phyloP scores from a whole-genome alignment of 2,888 invertebrate species.

The Atrina japonica region DNA sequence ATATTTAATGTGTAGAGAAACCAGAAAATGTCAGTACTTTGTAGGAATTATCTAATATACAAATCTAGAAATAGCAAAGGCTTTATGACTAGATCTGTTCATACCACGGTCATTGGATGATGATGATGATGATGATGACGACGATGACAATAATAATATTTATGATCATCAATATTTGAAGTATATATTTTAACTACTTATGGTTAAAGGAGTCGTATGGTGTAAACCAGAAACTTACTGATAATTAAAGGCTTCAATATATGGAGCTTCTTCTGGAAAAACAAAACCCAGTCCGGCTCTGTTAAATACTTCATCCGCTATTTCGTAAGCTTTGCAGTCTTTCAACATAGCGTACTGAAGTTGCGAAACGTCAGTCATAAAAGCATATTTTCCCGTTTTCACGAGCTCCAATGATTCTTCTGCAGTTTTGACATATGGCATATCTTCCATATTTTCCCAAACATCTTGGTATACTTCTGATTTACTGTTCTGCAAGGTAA shows the following conservation, averaged over 20 bases:
- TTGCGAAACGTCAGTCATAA: conserved; percentile 53
- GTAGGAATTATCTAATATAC: too few relatives aligned
- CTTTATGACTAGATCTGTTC: too few relatives aligned
- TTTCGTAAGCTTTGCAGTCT: conserved; percentile 42
- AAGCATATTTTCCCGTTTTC: conserved; percentile 38
- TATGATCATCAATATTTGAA: too few relatives aligned
- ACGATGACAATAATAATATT: too few relatives aligned
- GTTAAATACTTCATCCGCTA: conserved; percentile 53
- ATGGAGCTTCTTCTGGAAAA: conserved; percentile 51
- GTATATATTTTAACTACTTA: too few relatives aligned
- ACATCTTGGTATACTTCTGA: conserved; percentile 50
- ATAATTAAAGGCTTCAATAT: conserved; percentile 47
- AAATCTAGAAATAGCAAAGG: too few relatives aligned
- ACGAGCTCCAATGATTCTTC: conserved; percentile 42
- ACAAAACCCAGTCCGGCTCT: conserved; percentile 57
- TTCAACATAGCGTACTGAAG: conserved; percentile 47
- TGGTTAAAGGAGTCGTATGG: too few relatives aligned
- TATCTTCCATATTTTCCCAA: conserved; percentile 48
- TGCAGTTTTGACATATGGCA: conserved; percentile 47
- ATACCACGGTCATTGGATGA: too few relatives aligned
- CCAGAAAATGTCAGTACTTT: too few relatives aligned
- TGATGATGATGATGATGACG: too few relatives aligned
- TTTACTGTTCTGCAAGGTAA: conserved; percentile 50
- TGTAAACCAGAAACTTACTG: too few relatives aligned
- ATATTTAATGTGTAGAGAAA: too few relatives aligned